Percentiles rank a stretch among this genome's conserved stretches.
Conservation (phyloP, 2,888 invertebrate species). For the Diogma glabrata region DNA sequence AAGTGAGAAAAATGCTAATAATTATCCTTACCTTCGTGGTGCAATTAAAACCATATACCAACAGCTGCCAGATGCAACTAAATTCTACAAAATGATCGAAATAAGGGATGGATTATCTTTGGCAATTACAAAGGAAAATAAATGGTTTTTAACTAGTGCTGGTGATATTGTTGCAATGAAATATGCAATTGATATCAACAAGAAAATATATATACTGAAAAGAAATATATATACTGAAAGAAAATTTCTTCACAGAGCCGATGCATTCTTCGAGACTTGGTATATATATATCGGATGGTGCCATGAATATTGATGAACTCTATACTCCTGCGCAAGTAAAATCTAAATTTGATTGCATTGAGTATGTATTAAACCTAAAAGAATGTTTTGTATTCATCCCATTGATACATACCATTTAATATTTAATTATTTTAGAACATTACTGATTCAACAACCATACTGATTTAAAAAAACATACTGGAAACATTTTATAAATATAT, state of each 20-base stretch:
- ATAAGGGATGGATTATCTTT: not conserved
- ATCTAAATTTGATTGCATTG: not conserved
- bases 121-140: not conserved
- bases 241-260: not conserved
- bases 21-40: not conserved
- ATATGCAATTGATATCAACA: not conserved
- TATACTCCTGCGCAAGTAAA: not conserved
- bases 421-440: too few relatives aligned
- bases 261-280: conserved; percentile 1
- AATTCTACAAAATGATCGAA: not conserved
- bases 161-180: conserved; percentile 2
- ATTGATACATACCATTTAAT: too few relatives aligned
- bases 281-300: not conserved
- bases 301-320: not conserved
- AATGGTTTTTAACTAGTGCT: conserved; percentile 1
- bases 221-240: not conserved
- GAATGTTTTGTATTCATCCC: not conserved
- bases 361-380: not conserved
- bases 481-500: too few relatives aligned
- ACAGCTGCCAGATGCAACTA: not conserved
- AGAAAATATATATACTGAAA: not conserved
- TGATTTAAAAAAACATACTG: too few relatives aligned
- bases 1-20: conserved; percentile 1
- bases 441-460: too few relatives aligned
- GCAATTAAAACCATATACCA: not conserved